A percentile compares a stretch with the other conserved stretches of the same genome.
phyloP scores from a whole-genome alignment of 2,888 invertebrate species.

The Rhogogaster chlorosoma region DNA sequence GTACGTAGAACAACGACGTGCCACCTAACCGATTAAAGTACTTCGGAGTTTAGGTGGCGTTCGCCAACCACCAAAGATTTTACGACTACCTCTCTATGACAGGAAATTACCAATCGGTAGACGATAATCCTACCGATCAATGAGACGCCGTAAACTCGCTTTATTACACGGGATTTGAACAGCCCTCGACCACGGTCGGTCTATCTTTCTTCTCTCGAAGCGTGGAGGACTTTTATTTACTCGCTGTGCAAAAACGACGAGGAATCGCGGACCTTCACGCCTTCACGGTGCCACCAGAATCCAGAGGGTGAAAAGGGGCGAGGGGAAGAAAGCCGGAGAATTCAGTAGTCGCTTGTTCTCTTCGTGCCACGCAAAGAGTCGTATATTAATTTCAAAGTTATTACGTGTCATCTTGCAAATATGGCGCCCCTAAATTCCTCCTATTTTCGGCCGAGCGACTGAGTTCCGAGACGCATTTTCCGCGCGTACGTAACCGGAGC shows the following conservation, averaged over 20 bases:
- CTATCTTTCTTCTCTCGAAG: neutral
- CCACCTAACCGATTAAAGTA: neutral
- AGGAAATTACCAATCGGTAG: conserved; percentile 66
- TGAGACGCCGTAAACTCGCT: conserved; percentile 65
- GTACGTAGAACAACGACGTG: neutral
- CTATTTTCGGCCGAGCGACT: conserved; percentile 38
- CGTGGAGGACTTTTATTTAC: neutral
- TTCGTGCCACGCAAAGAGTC: conserved; percentile 6
- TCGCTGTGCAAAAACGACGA: neutral
- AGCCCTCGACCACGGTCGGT: neutral
- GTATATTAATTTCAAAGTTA: conserved; percentile 48
- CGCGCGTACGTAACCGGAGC: neutral
- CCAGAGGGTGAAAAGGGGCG: neutral
- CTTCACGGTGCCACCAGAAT: neutral
- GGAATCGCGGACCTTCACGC: neutral
- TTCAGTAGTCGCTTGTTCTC: conserved; percentile 20
- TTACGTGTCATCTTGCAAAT: conserved; percentile 43
- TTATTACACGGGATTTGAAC: conserved; percentile 54
- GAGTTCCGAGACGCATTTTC: conserved; percentile 11
- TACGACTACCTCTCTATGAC: conserved; percentile 63
- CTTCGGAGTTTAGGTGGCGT: neutral
- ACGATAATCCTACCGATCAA: conserved; percentile 61
- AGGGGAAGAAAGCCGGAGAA: neutral
- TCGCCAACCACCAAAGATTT: conserved; percentile 54
- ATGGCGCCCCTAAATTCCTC: conserved; percentile 26